Conservation (phyloP, 1,140 invertebrate genomes). For the Drosophila sucinea region DNA sequence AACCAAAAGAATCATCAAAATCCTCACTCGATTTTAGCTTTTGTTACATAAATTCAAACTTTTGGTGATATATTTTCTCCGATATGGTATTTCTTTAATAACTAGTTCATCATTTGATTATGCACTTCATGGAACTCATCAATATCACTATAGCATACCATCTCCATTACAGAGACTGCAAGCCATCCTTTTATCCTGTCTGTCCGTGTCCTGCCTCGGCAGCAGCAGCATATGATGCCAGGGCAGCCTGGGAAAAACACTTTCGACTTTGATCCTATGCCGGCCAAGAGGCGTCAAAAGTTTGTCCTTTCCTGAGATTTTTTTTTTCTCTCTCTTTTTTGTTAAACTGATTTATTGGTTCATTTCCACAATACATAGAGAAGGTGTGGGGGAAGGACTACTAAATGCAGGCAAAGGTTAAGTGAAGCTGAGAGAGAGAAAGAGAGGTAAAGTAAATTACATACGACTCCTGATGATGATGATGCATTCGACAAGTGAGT, state of each 20-base stretch:
- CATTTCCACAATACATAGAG: slow-evolving; percentile 47
- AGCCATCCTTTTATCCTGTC: background rate
- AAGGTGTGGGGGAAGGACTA: slow-evolving; percentile 36
- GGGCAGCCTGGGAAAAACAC: slow-evolving; percentile 41
- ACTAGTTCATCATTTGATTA: slow-evolving; percentile 13
- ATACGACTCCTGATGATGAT: slow-evolving; percentile 47
- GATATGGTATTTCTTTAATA: slow-evolving; percentile 4
- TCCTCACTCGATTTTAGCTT: too few relatives aligned
- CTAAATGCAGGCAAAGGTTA: slow-evolving; percentile 37
- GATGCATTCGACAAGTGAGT: slow-evolving; percentile 75
- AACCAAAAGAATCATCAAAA: too few relatives aligned
- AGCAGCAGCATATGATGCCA: background rate
- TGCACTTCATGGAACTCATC: slow-evolving; percentile 9
- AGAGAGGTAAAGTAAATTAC: slow-evolving; percentile 27
- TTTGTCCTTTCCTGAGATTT: slow-evolving; percentile 51
- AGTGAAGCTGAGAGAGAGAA: background rate
- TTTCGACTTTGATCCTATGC: slow-evolving; percentile 56
- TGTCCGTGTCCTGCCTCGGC: background rate
- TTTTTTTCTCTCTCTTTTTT: slow-evolving; percentile 36
- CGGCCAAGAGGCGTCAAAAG: slow-evolving; percentile 58
- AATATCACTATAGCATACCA: slow-evolving; percentile 11
- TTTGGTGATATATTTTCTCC: background rate
- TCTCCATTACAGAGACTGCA: slow-evolving; percentile 4
- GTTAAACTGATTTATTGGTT: slow-evolving; percentile 79
- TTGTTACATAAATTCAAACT: too few relatives aligned